phyloP scores from a whole-genome alignment of 2,888 invertebrate genomes.

The Chrysolina americana region DNA sequence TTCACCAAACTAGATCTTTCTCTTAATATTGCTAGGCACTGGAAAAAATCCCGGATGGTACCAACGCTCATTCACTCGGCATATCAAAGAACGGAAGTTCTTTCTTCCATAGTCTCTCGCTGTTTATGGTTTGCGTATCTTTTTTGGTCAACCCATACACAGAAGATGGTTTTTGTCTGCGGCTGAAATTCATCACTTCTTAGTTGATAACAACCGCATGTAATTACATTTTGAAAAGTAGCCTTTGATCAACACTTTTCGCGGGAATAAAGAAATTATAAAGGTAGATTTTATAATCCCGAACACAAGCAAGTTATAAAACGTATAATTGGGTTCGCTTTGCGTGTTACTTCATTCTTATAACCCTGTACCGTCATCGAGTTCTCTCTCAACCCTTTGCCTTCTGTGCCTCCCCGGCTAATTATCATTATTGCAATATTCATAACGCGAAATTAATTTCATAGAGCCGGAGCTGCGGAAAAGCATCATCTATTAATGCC shows the following conservation, averaged over 20 bases:
- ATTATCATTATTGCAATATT: constrained; percentile 54
- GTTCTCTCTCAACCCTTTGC: constrained; percentile 14
- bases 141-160: too few species aligned
- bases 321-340: background rate
- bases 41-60: too few species aligned
- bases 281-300: too few species aligned
- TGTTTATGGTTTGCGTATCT: too few species aligned
- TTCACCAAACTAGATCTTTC: too few species aligned
- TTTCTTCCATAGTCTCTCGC: too few species aligned
- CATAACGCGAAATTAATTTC: constrained; percentile 52
- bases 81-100: too few species aligned
- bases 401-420: constrained; percentile 33
- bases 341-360: background rate
- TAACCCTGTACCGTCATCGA: background rate
- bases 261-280: background rate
- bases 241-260: background rate
- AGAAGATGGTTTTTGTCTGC: too few species aligned
- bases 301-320: background rate
- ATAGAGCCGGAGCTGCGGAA: constrained; percentile 46
- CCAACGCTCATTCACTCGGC: too few species aligned
- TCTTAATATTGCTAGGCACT: too few species aligned
- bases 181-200: too few species aligned
- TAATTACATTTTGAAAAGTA: background rate
- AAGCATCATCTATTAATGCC: constrained; percentile 50
- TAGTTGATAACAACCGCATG: too few species aligned